Conservation (phyloP, 2,888 invertebrate genomes). For the Cephus runcator region DNA sequence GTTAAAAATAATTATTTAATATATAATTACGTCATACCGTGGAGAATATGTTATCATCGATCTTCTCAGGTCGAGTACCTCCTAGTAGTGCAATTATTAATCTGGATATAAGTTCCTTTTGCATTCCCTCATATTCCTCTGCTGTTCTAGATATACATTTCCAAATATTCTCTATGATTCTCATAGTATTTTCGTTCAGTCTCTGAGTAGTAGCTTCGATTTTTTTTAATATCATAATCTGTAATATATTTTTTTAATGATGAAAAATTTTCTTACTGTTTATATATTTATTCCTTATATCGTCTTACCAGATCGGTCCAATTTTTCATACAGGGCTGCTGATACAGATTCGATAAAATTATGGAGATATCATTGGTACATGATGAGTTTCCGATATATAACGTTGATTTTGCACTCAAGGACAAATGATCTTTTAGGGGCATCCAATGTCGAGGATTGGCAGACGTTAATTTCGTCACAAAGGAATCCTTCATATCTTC, state of each 20-base stretch:
- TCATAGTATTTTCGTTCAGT: constrained; percentile 27
- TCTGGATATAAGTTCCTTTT: constrained; percentile 37
- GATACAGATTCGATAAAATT: constrained; percentile 1
- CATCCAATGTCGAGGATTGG: constrained; percentile 20
- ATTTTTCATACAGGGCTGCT: constrained; percentile 24
- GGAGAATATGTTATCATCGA: constrained; percentile 25
- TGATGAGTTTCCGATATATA: constrained; percentile 3
- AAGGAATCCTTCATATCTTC: constrained; percentile 40
- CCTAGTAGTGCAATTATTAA: constrained; percentile 38
- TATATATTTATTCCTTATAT: neutral
- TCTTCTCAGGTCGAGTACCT: constrained; percentile 26
- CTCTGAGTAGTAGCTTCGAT: constrained; percentile 18
- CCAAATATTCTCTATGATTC: constrained; percentile 41
- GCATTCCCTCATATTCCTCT: constrained; percentile 39
- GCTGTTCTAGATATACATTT: constrained; percentile 37
- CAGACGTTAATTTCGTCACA: constrained; percentile 13
- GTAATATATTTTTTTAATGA: neutral
- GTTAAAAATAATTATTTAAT: neutral
- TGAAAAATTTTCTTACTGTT: neutral
- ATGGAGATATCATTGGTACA: constrained; percentile 1
- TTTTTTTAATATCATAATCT: constrained; percentile 27
- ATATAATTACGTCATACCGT: constrained; percentile 27
- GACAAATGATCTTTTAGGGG: constrained; percentile 27
- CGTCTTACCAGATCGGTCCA: constrained; percentile 47
- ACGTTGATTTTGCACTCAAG: constrained; percentile 5